Evolutionary conservation across 2,797 vertebrate genomes (phyloP).

Genomic region (Sylvilagus floridanus): DNA sequence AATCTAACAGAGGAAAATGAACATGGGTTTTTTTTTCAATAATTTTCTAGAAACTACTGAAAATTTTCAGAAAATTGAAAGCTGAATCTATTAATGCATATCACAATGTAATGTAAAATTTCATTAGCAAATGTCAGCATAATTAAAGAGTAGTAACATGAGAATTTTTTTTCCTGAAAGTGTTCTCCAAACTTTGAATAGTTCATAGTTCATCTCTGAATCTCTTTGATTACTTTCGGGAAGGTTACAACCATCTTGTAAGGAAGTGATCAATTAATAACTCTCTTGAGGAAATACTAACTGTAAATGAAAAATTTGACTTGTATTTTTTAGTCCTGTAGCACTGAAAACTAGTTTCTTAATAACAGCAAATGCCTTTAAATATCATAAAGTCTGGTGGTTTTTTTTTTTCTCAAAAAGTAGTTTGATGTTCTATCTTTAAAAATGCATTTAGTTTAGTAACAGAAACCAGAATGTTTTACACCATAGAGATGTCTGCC

Average conservation of each 20-base stretch:
- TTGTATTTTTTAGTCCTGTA: background rate
- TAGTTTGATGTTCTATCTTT: background rate
- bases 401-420: background rate
- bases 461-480: background rate
- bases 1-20: background rate
- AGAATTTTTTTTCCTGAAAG: background rate
- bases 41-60: background rate
- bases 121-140: background rate
- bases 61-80: background rate
- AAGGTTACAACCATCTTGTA: background rate
- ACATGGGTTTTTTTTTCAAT: background rate
- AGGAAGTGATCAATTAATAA: background rate
- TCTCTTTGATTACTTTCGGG: background rate
- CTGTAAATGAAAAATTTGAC: background rate
- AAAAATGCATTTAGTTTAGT: background rate
- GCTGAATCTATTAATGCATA: background rate
- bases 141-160: background rate
- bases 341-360: background rate
- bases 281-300: background rate
- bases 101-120: background rate
- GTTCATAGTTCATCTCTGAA: background rate
- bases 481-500: background rate
- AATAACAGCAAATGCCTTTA: background rate
- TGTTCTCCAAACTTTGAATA: background rate
- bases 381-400: background rate